phyloP scores from a whole-genome alignment of 2,797 vertebrate genomes.

The Falco peregrinus region DNA sequence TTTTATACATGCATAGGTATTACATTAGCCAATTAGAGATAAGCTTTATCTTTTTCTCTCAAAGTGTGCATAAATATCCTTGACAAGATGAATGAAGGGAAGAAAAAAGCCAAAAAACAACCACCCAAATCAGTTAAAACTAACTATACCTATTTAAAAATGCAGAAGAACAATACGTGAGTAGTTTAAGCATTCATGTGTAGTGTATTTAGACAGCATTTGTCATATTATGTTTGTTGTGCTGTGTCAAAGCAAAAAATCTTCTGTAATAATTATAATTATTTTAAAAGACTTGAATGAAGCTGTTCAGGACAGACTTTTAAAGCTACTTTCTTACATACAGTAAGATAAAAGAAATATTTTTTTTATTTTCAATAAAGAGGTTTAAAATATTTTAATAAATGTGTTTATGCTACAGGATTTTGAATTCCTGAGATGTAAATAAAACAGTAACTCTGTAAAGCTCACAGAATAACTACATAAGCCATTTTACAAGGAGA shows the following conservation, averaged over 20 bases:
- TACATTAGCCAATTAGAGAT: neutral
- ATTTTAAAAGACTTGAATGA: neutral
- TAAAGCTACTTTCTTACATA: neutral
- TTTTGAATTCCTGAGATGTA: conserved; percentile 48
- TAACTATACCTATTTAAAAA: neutral
- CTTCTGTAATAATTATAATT: neutral
- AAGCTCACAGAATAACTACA: conserved; percentile 52
- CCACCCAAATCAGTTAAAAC: neutral
- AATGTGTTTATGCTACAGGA: conserved; percentile 4
- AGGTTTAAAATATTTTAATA: neutral
- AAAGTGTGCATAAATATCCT: neutral
- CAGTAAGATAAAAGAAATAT: neutral
- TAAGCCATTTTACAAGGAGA: conserved; percentile 62
- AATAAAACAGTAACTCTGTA: conserved; percentile 67
- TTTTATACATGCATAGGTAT: neutral
- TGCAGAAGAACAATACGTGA: neutral
- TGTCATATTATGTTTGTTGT: neutral
- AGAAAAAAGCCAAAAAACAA: neutral
- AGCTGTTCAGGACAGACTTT: neutral
- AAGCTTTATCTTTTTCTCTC: neutral
- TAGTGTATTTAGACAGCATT: neutral
- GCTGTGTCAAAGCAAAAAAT: neutral
- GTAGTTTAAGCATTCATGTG: neutral
- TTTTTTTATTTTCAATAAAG: neutral
- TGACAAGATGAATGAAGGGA: neutral